Conservation (phyloP, 2,113 vertebrate species). For the Urocolius indicus region DNA sequence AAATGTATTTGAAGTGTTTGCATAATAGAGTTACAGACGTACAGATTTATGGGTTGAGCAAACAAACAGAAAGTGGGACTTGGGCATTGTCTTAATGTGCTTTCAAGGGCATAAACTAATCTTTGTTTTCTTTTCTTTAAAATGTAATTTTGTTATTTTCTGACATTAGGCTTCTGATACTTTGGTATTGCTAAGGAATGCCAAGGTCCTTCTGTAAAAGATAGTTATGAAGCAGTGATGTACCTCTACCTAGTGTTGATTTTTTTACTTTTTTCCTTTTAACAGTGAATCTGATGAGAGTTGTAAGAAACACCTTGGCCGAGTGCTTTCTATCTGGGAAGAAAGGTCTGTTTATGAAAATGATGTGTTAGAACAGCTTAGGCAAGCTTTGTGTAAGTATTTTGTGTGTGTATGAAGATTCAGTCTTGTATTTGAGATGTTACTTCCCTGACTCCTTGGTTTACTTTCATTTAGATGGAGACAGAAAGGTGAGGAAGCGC, state of each 20-base stretch:
- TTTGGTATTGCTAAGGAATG: not conserved
- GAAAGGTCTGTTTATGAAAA: constrained; percentile 97
- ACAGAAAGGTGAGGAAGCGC: constrained; percentile 91
- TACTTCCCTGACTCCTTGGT: constrained; percentile 10
- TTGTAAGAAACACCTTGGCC: constrained; percentile 93
- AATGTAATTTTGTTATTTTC: not conserved
- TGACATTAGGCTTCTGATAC: not conserved
- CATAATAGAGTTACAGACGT: not conserved
- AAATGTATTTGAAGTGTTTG: not conserved
- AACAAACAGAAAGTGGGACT: not conserved
- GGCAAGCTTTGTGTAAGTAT: constrained; percentile 92
- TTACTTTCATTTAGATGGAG: constrained; percentile 76
- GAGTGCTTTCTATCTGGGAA: constrained; percentile 97
- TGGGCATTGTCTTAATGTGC: not conserved
- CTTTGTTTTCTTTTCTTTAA: not conserved
- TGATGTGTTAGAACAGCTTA: constrained; percentile 93
- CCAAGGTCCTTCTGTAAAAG: not conserved
- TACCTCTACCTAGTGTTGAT: not conserved
- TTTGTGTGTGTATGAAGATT: not conserved
- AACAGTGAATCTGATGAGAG: constrained; percentile 93
- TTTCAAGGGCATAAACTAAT: not conserved
- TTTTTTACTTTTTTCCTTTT: not conserved
- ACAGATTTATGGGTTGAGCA: not conserved
- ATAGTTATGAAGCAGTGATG: not conserved
- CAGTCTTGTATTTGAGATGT: constrained; percentile 3